phyloP scores from a whole-genome alignment of 2,888 invertebrate species.

The Eulithis prunata region DNA sequence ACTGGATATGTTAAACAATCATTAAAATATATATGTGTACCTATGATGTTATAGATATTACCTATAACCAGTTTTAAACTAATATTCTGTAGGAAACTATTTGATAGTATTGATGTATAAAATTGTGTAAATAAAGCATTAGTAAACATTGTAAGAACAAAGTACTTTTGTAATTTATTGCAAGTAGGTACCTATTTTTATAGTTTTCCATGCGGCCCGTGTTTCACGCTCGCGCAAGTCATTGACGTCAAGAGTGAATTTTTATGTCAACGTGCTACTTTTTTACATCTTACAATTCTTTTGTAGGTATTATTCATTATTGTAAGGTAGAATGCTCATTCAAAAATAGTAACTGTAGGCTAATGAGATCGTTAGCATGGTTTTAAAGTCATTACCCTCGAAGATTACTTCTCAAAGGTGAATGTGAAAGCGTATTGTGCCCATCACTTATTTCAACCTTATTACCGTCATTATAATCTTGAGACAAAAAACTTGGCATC shows the following conservation, averaged over 20 bases:
- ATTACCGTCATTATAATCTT: not conserved
- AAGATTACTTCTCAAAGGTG: not conserved
- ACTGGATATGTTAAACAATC: not conserved
- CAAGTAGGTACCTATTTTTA: slow-evolving; percentile 1
- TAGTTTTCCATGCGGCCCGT: slow-evolving; percentile 14
- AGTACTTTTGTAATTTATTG: slow-evolving; percentile 17
- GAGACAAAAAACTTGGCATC: slow-evolving; percentile 15
- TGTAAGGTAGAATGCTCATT: not conserved
- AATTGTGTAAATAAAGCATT: slow-evolving; percentile 40
- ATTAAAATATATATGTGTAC: not conserved
- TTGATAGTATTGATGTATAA: not conserved
- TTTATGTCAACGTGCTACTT: slow-evolving; percentile 26
- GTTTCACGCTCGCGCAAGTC: slow-evolving; percentile 15
- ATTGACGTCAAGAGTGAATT: slow-evolving; percentile 23
- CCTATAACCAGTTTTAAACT: not conserved
- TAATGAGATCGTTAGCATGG: slow-evolving; percentile 15
- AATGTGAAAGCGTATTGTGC: not conserved
- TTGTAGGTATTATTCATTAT: not conserved
- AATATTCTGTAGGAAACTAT: not conserved
- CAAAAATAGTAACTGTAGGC: slow-evolving; percentile 10
- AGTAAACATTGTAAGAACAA: slow-evolving; percentile 35
- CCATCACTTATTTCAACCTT: no score
- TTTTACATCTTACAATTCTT: slow-evolving; percentile 7
- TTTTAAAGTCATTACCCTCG: slow-evolving; percentile 13
- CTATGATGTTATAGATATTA: no score